phyloP scores from a whole-genome alignment of 1,140 invertebrate species.

The Hylaeus volcanicus region DNA sequence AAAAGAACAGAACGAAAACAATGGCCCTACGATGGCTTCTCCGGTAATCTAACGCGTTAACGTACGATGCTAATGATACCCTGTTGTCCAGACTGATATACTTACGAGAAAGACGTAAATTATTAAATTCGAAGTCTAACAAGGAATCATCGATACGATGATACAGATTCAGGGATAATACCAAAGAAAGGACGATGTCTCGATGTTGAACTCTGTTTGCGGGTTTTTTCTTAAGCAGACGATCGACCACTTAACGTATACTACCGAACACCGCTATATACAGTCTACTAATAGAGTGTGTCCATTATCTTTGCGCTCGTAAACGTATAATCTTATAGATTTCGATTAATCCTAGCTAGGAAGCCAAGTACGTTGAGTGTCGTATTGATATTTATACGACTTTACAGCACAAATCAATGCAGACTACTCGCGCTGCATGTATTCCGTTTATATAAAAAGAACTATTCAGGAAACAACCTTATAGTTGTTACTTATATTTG shows the following conservation, averaged over 20 bases:
- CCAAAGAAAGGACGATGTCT: neutral
- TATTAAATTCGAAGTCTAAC: constrained; percentile 21
- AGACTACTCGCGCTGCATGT: constrained; percentile 64
- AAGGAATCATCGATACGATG: neutral
- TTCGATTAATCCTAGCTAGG: constrained; percentile 67
- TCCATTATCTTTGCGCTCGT: constrained; percentile 58
- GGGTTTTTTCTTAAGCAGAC: constrained; percentile 65
- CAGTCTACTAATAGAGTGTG: constrained; percentile 63
- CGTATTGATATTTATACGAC: constrained; percentile 45
- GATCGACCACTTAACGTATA: constrained; percentile 59
- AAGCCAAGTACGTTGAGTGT: constrained; percentile 65
- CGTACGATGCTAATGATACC: constrained; percentile 59
- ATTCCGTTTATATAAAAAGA: constrained; percentile 52
- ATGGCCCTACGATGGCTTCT: constrained; percentile 18
- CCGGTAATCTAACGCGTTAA: constrained; percentile 25
- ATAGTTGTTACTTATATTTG: constrained; percentile 3
- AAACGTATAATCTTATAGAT: constrained; percentile 60
- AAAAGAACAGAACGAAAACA: neutral
- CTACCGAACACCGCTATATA: constrained; percentile 62
- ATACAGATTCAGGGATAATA: neutral
- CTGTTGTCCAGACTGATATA: constrained; percentile 65
- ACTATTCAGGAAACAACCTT: constrained; percentile 17
- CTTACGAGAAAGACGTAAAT: constrained; percentile 36
- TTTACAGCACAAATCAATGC: constrained; percentile 61
- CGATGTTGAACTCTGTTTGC: constrained; percentile 7